These are phyloP conservation scores for Pyrgilauda ruficollis DNA, from an alignment of 2,113 vertebrate species.

Conservation along the genomic window DNA sequence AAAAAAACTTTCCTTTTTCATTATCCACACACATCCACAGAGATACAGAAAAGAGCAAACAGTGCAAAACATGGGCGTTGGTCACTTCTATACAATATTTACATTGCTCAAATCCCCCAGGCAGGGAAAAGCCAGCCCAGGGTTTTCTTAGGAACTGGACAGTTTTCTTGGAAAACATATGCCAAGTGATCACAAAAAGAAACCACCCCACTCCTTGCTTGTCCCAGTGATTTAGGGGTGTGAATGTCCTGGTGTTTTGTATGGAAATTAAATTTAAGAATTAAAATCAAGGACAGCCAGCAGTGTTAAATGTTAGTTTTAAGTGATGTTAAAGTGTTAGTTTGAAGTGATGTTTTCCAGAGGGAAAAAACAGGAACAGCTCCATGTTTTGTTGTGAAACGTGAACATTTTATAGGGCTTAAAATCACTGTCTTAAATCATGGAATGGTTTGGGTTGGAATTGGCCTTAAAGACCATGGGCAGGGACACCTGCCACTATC, in stretches of 20 bases:
- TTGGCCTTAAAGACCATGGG: neutral
- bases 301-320: neutral
- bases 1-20: neutral
- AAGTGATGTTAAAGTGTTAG: neutral
- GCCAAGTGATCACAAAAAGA: neutral
- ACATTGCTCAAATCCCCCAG: neutral
- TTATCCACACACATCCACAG: neutral
- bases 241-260: neutral
- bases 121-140: neutral
- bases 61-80: neutral
- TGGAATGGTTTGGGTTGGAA: neutral
- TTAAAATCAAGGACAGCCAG: neutral
- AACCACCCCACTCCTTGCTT: neutral
- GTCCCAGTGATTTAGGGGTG: neutral
- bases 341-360: neutral
- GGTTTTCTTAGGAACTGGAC: neutral
- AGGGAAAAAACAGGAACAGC: neutral
- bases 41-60: neutral
- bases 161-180: neutral
- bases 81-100: neutral
- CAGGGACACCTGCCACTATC: neutral
- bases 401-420: neutral
- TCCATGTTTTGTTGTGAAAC: neutral
- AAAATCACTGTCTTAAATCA: neutral
- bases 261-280: neutral